Evolutionary conservation across 2,113 vertebrate species (phyloP).

Genomic region (Gnathonemus longibarbis): DNA sequence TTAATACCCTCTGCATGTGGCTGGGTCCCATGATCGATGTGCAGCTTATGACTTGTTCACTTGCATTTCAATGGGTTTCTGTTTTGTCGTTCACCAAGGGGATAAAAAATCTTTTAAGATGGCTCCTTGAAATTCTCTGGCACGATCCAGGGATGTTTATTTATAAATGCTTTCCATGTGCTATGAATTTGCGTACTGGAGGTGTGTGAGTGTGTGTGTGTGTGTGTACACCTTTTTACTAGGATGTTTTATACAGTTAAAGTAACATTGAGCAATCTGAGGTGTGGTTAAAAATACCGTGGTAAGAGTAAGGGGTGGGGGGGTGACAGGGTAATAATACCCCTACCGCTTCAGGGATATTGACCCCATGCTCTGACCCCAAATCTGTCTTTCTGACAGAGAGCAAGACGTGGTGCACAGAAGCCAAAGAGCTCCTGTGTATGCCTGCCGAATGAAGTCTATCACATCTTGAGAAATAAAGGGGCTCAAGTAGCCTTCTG

Average conservation of each 20-base stretch:
- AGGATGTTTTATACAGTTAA: background rate
- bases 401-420: background rate
- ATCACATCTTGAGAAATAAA: background rate
- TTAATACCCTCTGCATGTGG: background rate
- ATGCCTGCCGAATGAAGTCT: background rate
- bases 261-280: background rate
- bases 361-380: background rate
- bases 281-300: background rate
- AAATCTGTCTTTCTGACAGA: background rate
- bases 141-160: background rate
- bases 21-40: background rate
- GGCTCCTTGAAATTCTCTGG: background rate
- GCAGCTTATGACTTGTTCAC: background rate
- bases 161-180: background rate
- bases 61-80: constrained; percentile 1
- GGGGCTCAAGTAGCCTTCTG: background rate
- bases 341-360: background rate
- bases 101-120: background rate
- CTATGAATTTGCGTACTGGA: background rate
- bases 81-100: background rate
- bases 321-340: background rate
- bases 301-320: background rate
- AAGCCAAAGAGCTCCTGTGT: background rate
- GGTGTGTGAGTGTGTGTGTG: background rate
- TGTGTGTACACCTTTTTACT: background rate